These are phyloP conservation scores for Pseudachorutes palmiensis DNA, from an alignment of 1,140 invertebrate species.

Conservation along the genomic window DNA sequence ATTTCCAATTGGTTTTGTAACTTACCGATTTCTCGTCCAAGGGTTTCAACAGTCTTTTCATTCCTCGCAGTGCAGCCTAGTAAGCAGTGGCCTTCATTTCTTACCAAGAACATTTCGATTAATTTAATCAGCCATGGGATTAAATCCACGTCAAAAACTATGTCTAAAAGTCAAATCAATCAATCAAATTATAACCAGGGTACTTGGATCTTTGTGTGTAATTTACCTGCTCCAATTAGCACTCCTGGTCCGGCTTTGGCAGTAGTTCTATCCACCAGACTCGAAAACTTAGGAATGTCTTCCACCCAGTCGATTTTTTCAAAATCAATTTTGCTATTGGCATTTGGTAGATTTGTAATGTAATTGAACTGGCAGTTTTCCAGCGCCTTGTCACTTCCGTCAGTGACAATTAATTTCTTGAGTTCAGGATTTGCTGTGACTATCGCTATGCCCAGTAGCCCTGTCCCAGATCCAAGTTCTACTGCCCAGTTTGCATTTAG, in stretches of 20 bases:
- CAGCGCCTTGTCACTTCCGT: slow-evolving; percentile 2
- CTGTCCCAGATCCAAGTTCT: slow-evolving; percentile 6
- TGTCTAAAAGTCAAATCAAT: slow-evolving; percentile 6
- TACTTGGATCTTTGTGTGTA: not conserved
- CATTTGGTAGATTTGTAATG: not conserved
- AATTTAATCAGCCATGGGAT: not conserved
- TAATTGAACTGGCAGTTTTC: not conserved
- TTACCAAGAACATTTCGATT: not conserved
- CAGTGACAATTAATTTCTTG: not conserved
- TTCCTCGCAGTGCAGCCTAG: not conserved
- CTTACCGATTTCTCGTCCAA: not conserved
- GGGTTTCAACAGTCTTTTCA: not conserved
- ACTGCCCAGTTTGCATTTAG: not conserved
- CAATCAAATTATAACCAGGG: not conserved
- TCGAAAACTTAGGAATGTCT: not conserved
- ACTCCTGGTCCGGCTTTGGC: not conserved
- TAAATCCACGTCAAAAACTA: not conserved
- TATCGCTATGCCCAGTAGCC: not conserved
- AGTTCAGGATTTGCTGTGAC: not conserved
- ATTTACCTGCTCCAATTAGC: slow-evolving; percentile 6
- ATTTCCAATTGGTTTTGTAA: not conserved
- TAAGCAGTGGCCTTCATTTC: not conserved
- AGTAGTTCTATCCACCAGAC: not conserved
- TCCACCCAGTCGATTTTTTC: not conserved
- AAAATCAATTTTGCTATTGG: not conserved